A percentile compares a stretch with the other conserved stretches of the same genome.
These are phyloP conservation scores for Vultur gryphus DNA, from an alignment of 2,797 vertebrate genomes.

Conservation along the genomic window DNA sequence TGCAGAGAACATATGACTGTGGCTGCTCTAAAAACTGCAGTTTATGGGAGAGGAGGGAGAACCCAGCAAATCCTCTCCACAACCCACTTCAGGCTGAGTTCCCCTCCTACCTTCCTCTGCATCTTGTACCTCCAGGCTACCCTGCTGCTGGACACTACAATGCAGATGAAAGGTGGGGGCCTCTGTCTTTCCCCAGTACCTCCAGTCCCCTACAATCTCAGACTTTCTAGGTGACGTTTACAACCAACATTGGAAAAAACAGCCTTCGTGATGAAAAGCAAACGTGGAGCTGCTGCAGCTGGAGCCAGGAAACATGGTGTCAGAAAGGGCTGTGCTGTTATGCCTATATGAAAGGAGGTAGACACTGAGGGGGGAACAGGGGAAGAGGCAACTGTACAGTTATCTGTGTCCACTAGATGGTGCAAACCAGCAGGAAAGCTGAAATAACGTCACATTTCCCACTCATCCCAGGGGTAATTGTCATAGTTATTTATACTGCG, in stretches of 20 bases:
- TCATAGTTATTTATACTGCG: neutral
- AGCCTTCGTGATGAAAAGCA: neutral
- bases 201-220: neutral
- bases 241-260: neutral
- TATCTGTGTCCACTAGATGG: conserved; percentile 24
- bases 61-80: neutral
- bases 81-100: neutral
- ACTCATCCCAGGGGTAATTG: neutral
- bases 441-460: neutral
- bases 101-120: neutral
- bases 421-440: neutral
- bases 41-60: neutral
- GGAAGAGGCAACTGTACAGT: neutral
- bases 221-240: neutral
- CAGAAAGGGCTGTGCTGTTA: neutral
- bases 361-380: neutral
- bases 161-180: neutral
- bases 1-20: neutral
- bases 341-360: fast-evolving
- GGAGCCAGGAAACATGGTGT: neutral
- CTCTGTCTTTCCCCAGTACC: neutral
- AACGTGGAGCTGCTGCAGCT: neutral
- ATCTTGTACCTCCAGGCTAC: neutral
- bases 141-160: neutral
- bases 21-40: neutral